Conservation (phyloP, 2,797 vertebrate genomes). For the Pipistrellus kuhlii region DNA sequence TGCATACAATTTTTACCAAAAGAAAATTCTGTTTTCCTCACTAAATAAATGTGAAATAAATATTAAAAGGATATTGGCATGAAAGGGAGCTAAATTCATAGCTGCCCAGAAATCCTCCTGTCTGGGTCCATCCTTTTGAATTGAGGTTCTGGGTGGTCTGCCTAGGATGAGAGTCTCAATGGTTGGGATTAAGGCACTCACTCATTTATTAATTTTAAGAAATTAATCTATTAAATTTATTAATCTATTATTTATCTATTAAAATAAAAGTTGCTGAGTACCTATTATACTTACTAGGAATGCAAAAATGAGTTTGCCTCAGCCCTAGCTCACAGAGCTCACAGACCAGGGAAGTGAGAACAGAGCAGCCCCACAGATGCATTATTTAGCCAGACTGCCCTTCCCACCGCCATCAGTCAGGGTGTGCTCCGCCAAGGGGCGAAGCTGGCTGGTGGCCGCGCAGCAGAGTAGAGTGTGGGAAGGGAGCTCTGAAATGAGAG, state of each 20-base stretch:
- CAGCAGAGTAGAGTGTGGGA: too few species aligned
- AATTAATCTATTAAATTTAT: neutral
- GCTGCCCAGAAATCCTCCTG: neutral
- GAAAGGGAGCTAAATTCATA: neutral
- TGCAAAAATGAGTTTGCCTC: neutral
- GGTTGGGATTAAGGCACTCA: neutral
- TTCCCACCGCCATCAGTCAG: neutral
- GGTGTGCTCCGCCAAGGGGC: neutral
- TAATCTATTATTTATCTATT: neutral
- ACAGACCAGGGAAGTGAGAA: neutral
- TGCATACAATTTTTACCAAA: neutral
- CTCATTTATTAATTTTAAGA: neutral
- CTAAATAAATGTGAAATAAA: neutral
- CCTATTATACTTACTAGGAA: neutral
- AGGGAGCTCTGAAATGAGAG: neutral
- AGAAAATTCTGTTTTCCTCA: slow-evolving; percentile 22
- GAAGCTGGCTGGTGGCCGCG: too few species aligned
- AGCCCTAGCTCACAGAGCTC: neutral
- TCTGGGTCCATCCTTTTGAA: neutral
- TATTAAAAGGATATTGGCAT: neutral
- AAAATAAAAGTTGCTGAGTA: neutral
- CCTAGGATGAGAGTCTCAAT: neutral
- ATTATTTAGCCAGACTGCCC: neutral
- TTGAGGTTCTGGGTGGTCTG: neutral
- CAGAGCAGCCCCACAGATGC: neutral